These are phyloP conservation scores for Lepilemur ruficaudatus DNA, from an alignment of 2,797 vertebrate species.

Conservation along the genomic window DNA sequence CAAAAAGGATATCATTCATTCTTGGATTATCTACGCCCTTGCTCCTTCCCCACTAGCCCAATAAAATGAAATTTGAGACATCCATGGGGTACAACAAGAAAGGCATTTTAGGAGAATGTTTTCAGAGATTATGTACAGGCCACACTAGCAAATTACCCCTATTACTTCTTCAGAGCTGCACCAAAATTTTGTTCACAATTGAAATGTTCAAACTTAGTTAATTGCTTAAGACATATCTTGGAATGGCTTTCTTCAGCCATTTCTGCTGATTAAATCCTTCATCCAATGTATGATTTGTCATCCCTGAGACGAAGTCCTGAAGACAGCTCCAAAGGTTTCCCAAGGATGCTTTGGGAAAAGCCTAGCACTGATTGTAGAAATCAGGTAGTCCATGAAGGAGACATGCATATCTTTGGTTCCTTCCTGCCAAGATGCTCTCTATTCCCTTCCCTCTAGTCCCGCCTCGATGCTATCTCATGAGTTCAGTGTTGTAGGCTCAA, in stretches of 20 bases:
- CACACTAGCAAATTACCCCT: not conserved
- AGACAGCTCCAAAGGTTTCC: not conserved
- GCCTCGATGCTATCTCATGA: not conserved
- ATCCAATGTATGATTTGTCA: not conserved
- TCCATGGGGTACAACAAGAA: not conserved
- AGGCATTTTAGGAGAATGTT: not conserved
- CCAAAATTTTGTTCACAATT: not conserved
- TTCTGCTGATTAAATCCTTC: not conserved
- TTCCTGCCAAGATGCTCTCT: not conserved
- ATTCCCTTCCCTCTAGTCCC: not conserved
- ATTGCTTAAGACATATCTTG: not conserved
- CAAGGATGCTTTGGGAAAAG: not conserved
- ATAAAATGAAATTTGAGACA: not conserved
- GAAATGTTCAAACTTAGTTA: not conserved
- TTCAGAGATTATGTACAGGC: not conserved
- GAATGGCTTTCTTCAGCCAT: not conserved
- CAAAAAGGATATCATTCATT: not conserved
- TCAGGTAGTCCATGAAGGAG: not conserved
- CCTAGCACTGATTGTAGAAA: not conserved
- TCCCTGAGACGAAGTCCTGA: not conserved
- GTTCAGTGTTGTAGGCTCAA: not conserved
- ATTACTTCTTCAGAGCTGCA: not conserved
- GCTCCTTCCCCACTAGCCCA: not conserved
- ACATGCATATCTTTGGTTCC: not conserved
- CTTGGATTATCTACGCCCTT: not conserved